Evolutionary conservation across 2,888 invertebrate species (phyloP).

Genomic region (Sphaerophoria rueppellii): DNA sequence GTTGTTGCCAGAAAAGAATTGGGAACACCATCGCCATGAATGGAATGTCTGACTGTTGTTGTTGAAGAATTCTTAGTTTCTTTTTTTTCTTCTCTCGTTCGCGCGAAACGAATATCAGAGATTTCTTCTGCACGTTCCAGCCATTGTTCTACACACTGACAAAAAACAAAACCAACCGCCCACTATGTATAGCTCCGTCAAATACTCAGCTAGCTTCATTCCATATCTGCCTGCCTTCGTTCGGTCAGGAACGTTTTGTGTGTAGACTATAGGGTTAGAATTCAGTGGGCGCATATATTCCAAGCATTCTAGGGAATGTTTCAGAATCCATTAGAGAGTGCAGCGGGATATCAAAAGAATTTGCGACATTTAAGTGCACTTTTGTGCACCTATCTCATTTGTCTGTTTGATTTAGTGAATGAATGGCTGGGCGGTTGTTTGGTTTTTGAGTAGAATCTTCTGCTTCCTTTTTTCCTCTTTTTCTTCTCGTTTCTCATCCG

Average conservation of each 20-base stretch:
- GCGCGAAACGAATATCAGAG: constrained; percentile 61
- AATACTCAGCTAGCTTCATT: background rate
- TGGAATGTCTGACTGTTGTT: constrained; percentile 52
- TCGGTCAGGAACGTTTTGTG: background rate
- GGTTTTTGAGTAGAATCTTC: constrained; percentile 16
- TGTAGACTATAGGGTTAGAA: background rate
- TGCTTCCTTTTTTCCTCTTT: background rate
- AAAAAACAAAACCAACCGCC: constrained; percentile 21
- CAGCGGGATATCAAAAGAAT: constrained; percentile 73
- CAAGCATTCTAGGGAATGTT: constrained; percentile 54
- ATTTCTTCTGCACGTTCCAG: constrained; percentile 63
- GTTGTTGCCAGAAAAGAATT: constrained; percentile 33
- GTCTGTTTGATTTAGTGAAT: constrained; percentile 72
- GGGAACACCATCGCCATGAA: constrained; percentile 51
- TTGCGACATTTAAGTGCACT: constrained; percentile 73
- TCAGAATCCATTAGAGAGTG: constrained; percentile 71
- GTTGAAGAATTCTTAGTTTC: constrained; percentile 41
- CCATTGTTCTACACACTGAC: constrained; percentile 43
- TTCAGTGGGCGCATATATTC: constrained; percentile 26
- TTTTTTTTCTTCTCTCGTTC: constrained; percentile 8
- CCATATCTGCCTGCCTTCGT: background rate
- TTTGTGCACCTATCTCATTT: constrained; percentile 72
- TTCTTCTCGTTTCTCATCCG: background rate
- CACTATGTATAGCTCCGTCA: background rate
- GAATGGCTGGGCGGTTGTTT: constrained; percentile 39